phyloP scores from a whole-genome alignment of 2,113 vertebrate species.

The Gila orcuttii region DNA sequence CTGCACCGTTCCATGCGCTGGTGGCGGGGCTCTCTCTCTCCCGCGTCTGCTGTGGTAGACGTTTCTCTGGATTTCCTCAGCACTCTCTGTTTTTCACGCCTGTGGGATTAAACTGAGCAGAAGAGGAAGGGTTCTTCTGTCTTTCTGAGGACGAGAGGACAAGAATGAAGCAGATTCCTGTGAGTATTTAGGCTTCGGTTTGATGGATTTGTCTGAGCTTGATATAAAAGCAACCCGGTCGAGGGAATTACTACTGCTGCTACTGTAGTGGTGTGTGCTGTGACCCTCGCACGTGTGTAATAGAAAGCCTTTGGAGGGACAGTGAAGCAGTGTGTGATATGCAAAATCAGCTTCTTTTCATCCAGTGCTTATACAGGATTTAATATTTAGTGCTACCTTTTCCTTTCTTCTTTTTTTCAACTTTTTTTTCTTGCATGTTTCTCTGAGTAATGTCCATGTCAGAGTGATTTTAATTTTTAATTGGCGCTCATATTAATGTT shows the following conservation, averaged over 20 bases:
- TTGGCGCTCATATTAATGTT: background rate
- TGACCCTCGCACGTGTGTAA: slow-evolving; percentile 49
- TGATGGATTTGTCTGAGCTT: slow-evolving; percentile 34
- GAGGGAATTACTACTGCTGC: slow-evolving; percentile 25
- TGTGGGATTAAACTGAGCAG: slow-evolving; percentile 54
- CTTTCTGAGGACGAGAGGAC: slow-evolving; percentile 46
- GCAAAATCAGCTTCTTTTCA: background rate
- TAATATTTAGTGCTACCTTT: background rate
- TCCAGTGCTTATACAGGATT: background rate
- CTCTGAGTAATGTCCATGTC: background rate
- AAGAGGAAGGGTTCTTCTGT: slow-evolving; percentile 42
- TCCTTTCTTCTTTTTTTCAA: background rate
- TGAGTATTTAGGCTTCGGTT: slow-evolving; percentile 62
- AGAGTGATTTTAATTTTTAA: background rate
- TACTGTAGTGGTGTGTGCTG: slow-evolving; percentile 44
- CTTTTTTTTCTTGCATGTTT: background rate
- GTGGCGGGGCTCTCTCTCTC: slow-evolving; percentile 26
- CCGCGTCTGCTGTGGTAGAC: slow-evolving; percentile 27
- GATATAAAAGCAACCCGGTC: background rate
- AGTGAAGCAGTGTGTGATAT: background rate
- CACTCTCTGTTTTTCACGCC: slow-evolving; percentile 12
- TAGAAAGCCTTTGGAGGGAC: background rate
- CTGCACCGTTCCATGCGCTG: slow-evolving; percentile 4
- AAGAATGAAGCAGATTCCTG: slow-evolving; percentile 59
- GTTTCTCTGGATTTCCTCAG: slow-evolving; percentile 41